These are phyloP conservation scores for Serranus cabrilla DNA, from an alignment of 2,797 vertebrate species.

Conservation along the genomic window DNA sequence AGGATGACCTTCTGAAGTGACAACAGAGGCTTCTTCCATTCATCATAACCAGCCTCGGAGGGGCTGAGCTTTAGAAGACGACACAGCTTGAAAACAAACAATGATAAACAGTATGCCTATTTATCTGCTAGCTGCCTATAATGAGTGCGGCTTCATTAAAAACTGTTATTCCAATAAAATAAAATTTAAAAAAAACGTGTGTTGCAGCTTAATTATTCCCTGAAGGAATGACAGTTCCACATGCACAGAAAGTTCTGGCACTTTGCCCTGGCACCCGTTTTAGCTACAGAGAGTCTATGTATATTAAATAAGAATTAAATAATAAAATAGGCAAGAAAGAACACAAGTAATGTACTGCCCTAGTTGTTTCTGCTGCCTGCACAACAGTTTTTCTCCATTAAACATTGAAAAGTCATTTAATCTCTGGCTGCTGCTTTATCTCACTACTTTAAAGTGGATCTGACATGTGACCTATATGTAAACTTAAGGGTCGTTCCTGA, in stretches of 20 bases:
- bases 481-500: constrained; percentile 11
- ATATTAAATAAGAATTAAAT: not conserved
- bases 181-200: not conserved
- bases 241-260: not conserved
- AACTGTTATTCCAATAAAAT: constrained; percentile 30
- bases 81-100: constrained; percentile 40
- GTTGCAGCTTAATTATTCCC: constrained; percentile 43
- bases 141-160: constrained; percentile 47
- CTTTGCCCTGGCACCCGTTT: not conserved
- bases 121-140: constrained; percentile 27
- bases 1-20: constrained; percentile 54
- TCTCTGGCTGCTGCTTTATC: constrained; percentile 21
- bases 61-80: constrained; percentile 12
- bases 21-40: constrained; percentile 32
- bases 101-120: constrained; percentile 13
- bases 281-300: not conserved
- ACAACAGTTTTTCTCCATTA: not conserved
- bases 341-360: not conserved
- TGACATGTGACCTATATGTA: constrained; percentile 12
- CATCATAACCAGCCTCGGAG: constrained; percentile 33
- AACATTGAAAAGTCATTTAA: constrained; percentile 1
- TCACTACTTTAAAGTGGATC: constrained; percentile 1
- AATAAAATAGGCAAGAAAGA: not conserved
- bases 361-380: not conserved
- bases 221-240: constrained; percentile 16